These are phyloP conservation scores for Apostichopus japonicus DNA, from an alignment of 35 echinoderm and acorn worm species.

Conservation along the genomic window DNA sequence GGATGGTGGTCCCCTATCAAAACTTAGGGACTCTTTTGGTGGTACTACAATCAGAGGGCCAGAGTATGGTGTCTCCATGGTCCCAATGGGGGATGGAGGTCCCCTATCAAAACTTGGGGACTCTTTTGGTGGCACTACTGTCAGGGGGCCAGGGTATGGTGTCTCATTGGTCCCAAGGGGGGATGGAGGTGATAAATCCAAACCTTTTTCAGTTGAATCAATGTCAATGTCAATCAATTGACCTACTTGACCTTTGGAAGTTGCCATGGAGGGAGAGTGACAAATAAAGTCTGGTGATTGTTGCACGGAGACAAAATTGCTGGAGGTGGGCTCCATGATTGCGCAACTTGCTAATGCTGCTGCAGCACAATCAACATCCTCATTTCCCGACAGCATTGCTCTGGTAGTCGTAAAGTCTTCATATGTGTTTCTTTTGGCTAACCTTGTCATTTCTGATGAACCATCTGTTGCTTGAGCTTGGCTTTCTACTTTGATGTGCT, in stretches of 20 bases:
- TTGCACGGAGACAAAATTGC: background rate
- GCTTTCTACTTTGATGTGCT: background rate
- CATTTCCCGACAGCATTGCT: too few species aligned
- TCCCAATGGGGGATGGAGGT: too few species aligned
- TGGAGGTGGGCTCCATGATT: background rate
- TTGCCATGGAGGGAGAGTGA: background rate
- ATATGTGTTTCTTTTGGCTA: background rate
- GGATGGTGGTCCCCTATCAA: too few species aligned
- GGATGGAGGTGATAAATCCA: too few species aligned
- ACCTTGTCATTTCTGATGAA: background rate
- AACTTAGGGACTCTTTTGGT: too few species aligned
- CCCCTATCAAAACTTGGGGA: too few species aligned
- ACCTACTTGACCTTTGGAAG: background rate
- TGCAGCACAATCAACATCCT: background rate
- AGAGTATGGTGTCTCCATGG: too few species aligned
- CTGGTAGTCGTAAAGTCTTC: background rate
- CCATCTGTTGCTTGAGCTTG: too few species aligned
- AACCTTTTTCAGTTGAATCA: background rate
- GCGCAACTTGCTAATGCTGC: background rate
- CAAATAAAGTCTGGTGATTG: background rate
- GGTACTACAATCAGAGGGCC: too few species aligned
- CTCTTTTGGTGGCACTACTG: too few species aligned
- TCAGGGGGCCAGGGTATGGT: too few species aligned
- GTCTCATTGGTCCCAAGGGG: too few species aligned
- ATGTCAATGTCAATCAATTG: background rate